These are phyloP conservation scores for Clupea harengus DNA, from an alignment of 2,113 vertebrate genomes.

Conservation along the genomic window DNA sequence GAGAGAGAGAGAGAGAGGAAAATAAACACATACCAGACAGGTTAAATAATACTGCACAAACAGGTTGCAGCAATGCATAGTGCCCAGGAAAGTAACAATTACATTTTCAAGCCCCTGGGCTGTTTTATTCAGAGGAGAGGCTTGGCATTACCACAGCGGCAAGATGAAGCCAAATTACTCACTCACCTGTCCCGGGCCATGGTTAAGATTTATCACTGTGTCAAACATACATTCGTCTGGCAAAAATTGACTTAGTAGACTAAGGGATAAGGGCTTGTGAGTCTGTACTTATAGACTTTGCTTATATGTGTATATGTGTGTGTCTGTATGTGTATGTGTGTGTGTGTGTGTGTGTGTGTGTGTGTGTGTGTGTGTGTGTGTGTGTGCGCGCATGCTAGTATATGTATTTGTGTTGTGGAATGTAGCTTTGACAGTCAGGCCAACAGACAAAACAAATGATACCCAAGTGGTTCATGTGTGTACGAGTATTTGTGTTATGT, in stretches of 20 bases:
- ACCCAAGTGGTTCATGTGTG: neutral
- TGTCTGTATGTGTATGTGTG: neutral
- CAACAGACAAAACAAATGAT: too few relatives aligned
- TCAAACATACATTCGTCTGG: neutral
- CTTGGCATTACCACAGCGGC: slow-evolving; percentile 4
- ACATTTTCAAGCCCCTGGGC: slow-evolving; percentile 18
- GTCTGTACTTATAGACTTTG: neutral
- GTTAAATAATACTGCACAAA: slow-evolving; percentile 24
- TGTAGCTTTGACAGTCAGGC: neutral
- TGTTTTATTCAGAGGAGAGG: neutral
- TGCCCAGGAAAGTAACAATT: slow-evolving; percentile 33
- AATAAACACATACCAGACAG: slow-evolving; percentile 35
- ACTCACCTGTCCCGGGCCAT: neutral
- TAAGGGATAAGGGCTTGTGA: neutral
- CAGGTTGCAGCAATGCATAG: slow-evolving; percentile 25
- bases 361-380: too few relatives aligned
- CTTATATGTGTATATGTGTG: neutral
- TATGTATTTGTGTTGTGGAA: neutral
- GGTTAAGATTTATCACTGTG: neutral
- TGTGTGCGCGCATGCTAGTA: neutral
- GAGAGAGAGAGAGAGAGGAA: neutral
- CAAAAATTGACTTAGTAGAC: neutral
- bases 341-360: neutral
- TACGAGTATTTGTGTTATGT: neutral
- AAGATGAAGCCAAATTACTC: slow-evolving; percentile 6